These are phyloP conservation scores for Mus spicilegus DNA, from an alignment of 2,113 vertebrate genomes.

Conservation along the genomic window DNA sequence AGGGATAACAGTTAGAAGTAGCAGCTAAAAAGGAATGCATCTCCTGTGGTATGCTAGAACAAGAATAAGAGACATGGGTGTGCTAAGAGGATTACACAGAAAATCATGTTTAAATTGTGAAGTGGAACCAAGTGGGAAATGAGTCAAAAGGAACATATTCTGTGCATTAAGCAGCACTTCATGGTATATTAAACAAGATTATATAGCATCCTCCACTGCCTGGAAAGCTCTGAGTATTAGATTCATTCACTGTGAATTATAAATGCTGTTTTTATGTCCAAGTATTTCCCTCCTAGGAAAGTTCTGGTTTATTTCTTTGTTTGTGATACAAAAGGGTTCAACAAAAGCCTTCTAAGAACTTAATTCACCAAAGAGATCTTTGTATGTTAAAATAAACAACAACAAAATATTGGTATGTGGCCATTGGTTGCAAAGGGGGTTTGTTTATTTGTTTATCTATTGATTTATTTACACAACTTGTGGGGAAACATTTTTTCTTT, in stretches of 20 bases:
- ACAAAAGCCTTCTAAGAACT: neutral
- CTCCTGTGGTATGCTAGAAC: neutral
- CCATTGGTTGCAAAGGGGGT: neutral
- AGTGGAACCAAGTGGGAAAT: conserved; percentile 3
- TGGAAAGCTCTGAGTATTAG: neutral
- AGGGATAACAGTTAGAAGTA: neutral
- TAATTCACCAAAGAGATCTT: neutral
- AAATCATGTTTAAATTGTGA: conserved; percentile 55
- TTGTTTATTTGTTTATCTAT: neutral
- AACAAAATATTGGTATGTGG: neutral
- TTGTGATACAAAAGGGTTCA: neutral
- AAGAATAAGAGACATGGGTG: neutral
- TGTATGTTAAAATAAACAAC: neutral
- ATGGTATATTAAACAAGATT: conserved; percentile 30
- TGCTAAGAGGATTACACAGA: neutral
- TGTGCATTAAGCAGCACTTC: neutral
- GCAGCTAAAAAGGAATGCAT: neutral
- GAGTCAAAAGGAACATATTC: conserved; percentile 2
- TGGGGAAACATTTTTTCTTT: neutral
- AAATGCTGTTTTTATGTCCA: conserved; percentile 24
- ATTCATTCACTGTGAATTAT: neutral
- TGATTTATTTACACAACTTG: neutral
- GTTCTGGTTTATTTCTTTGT: neutral
- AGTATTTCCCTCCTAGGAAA: neutral
- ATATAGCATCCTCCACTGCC: neutral